Evolutionary conservation across 2,113 vertebrate genomes (phyloP), one percentile per base, ranked within the genome.

Genomic region (Rhinogobius similis): DNA sequence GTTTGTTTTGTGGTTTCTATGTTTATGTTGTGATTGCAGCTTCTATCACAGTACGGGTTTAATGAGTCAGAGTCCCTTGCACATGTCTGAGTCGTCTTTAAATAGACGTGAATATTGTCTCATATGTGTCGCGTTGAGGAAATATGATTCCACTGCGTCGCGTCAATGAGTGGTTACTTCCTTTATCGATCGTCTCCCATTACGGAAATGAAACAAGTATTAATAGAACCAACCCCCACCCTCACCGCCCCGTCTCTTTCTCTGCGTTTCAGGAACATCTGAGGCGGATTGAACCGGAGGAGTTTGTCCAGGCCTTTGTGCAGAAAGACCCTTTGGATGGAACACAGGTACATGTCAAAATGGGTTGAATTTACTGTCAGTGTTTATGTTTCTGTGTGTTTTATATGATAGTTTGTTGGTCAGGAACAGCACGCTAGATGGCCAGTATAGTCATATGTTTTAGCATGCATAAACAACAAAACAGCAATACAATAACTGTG

Each of bases 291-390:
- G 96, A 95, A 39, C 96, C 97, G 0, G 96, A 99, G 86, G 97
- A 98, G 82, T 98, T 99, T 87, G 94, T 99, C 75, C 96, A 98
- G 73, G 96, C 96, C 0, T 97, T 99, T 86, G 94, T 94, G 52
- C 96, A 96, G 81, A 99, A 98, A 90, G 95, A 95, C 84, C 94
- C 94, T 10, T 89, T 98, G 44, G 95, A 96, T 87, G 96, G 94
- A 67, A 93, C 95, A 66, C 95, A 96, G 97, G 96, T 98, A 93
- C 80, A 89, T 38, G n/a, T 29, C 24, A 4, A 16, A 55, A n/a
- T 65, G 36, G 20, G 16, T 27, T 7, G 18, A 4, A 59, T 26
- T 36, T 32, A 32, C 13, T 16, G 13, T 8, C 13, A 27, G 5
- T 16, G 16, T 27, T 16, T 10, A 27, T 0, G 10, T 14, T 26